Evolutionary conservation across 2,888 invertebrate species (phyloP).

Genomic region (Acrobasis repandana): DNA sequence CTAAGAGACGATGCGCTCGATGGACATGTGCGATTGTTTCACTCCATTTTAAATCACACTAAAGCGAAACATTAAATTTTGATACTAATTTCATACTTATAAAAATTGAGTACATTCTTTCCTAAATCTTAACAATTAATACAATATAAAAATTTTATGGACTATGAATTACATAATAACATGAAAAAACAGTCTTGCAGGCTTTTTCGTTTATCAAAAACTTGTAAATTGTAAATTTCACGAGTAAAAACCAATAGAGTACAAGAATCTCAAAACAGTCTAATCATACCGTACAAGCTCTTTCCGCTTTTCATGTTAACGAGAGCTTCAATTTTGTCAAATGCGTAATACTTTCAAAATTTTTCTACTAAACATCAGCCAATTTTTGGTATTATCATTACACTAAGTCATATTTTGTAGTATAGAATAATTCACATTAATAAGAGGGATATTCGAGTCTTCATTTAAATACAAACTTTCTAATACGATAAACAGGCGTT

Average conservation of each 20-base stretch:
- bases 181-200: constrained; percentile 81
- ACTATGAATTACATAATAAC: constrained; percentile 73
- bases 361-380: constrained; percentile 52
- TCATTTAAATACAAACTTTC: neutral
- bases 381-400: constrained; percentile 61
- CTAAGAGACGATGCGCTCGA: constrained; percentile 12
- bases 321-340: constrained; percentile 37
- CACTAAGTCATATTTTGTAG: constrained; percentile 40
- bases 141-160: constrained; percentile 77
- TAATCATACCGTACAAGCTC: constrained; percentile 50
- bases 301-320: constrained; percentile 37
- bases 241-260: constrained; percentile 69
- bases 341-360: constrained; percentile 41
- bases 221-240: constrained; percentile 80
- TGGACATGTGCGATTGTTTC: neutral
- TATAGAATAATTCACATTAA: constrained; percentile 34
- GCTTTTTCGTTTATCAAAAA: constrained; percentile 75
- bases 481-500: constrained; percentile 7
- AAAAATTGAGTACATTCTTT: constrained; percentile 59
- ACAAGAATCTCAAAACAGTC: constrained; percentile 72
- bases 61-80: neutral
- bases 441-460: constrained; percentile 28
- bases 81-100: constrained; percentile 40
- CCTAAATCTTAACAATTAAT: constrained; percentile 72
- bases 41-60: constrained; percentile 17